Evolutionary conservation across 2,888 invertebrate species (phyloP).

Genomic region (Tanypteryx hageni): DNA sequence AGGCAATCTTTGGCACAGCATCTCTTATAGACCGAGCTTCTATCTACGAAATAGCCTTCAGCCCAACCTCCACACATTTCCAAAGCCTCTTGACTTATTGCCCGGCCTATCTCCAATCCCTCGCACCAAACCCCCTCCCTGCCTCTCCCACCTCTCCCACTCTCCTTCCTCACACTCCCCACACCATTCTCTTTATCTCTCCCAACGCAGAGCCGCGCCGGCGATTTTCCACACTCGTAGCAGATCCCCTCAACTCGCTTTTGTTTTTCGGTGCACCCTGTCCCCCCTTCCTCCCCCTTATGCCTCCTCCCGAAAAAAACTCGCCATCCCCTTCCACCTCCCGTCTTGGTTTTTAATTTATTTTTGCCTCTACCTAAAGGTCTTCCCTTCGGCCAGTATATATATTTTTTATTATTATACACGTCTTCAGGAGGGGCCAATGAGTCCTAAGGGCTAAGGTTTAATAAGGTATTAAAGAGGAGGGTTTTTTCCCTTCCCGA

Average conservation of each 20-base stretch:
- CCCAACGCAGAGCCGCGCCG: background rate
- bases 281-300: too few species aligned
- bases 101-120: background rate
- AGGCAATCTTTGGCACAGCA: background rate
- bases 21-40: background rate
- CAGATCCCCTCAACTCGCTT: too few species aligned
- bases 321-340: background rate
- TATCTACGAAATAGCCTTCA: background rate
- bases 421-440: background rate
- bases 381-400: background rate
- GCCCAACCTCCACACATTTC: background rate
- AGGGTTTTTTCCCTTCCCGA: background rate
- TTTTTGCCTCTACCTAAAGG: conserved; percentile 5
- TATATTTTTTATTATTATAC: conserved; percentile 18
- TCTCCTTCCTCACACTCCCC: background rate
- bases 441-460: conserved; percentile 29
- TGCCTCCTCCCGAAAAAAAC: too few species aligned
- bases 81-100: background rate
- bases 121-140: background rate
- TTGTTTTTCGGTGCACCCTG: too few species aligned
- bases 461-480: conserved; percentile 40
- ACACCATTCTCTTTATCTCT: background rate
- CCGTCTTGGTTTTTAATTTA: background rate
- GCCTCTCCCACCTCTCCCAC: background rate
- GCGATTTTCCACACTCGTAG: too few species aligned